phyloP scores from a whole-genome alignment of 2,888 invertebrate species.

The Machimus rusticus region DNA sequence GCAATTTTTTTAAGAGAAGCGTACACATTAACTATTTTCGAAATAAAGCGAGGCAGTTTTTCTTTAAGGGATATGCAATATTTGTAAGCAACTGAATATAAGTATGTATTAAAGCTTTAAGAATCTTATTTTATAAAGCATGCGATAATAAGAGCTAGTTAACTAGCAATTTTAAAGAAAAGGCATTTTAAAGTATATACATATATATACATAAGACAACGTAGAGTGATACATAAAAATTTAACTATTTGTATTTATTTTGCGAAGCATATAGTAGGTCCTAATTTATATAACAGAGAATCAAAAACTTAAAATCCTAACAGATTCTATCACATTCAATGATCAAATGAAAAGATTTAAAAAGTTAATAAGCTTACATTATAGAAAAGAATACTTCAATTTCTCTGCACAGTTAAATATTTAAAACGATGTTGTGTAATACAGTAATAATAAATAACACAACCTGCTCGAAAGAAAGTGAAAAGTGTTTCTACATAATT shows the following conservation, averaged over 20 bases:
- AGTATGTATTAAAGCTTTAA: not conserved
- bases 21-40: not conserved
- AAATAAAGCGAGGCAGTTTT: not conserved
- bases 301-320: constrained; percentile 11
- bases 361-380: not conserved
- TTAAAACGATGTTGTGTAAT: not conserved
- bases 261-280: not conserved
- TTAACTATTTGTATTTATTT: not conserved
- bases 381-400: constrained; percentile 15
- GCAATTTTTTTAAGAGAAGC: not conserved
- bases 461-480: not conserved
- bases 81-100: not conserved
- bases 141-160: not conserved
- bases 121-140: not conserved
- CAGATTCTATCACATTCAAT: not conserved
- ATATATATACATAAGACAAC: not conserved
- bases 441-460: not conserved
- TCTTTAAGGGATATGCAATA: not conserved
- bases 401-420: constrained; percentile 22
- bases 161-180: not conserved
- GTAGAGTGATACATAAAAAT: not conserved
- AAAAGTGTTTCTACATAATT: constrained; percentile 5
- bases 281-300: constrained; percentile 10
- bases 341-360: not conserved
- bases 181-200: not conserved